These are phyloP conservation scores for Petroica traversi DNA, from an alignment of 2,113 vertebrate species.

Conservation along the genomic window DNA sequence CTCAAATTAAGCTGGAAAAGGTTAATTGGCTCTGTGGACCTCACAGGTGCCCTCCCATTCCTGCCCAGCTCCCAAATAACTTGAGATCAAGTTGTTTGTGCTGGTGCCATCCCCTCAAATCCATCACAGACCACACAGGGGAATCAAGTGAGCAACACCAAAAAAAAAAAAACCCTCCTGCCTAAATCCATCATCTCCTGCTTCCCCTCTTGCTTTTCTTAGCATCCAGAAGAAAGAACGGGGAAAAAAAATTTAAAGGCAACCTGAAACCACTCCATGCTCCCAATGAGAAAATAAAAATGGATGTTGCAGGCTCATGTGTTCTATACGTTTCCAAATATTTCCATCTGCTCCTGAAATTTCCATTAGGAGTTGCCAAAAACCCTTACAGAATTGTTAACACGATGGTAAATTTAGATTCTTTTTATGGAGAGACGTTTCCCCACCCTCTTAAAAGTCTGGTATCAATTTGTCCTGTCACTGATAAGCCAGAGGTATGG, in stretches of 20 bases:
- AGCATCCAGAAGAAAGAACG: slow-evolving; percentile 41
- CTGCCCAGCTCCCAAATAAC: not conserved
- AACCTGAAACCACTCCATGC: slow-evolving; percentile 42
- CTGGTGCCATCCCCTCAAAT: not conserved
- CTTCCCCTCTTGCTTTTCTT: slow-evolving; percentile 59
- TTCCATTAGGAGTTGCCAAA: slow-evolving; percentile 75
- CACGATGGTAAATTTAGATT: slow-evolving; percentile 69
- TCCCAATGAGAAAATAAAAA: slow-evolving; percentile 72
- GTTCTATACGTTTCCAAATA: slow-evolving; percentile 75
- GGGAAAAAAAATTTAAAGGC: slow-evolving; percentile 29
- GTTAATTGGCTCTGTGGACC: not conserved
- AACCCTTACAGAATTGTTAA: slow-evolving; percentile 73
- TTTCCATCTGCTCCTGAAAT: slow-evolving; percentile 78
- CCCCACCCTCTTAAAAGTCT: slow-evolving; percentile 55
- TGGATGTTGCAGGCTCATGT: slow-evolving; percentile 67
- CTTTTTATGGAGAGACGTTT: slow-evolving; percentile 65
- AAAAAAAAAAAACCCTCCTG: not conserved
- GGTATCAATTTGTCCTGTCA: slow-evolving; percentile 57
- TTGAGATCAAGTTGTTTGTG: not conserved
- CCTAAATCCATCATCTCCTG: not conserved
- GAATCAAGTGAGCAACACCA: not conserved
- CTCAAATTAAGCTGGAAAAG: not conserved
- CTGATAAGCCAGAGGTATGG: slow-evolving; percentile 66
- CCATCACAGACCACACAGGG: slow-evolving; percentile 28
- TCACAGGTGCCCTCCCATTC: not conserved